Evolutionary conservation across 2,888 invertebrate species (phyloP).

Genomic region (Amiota mariae): DNA sequence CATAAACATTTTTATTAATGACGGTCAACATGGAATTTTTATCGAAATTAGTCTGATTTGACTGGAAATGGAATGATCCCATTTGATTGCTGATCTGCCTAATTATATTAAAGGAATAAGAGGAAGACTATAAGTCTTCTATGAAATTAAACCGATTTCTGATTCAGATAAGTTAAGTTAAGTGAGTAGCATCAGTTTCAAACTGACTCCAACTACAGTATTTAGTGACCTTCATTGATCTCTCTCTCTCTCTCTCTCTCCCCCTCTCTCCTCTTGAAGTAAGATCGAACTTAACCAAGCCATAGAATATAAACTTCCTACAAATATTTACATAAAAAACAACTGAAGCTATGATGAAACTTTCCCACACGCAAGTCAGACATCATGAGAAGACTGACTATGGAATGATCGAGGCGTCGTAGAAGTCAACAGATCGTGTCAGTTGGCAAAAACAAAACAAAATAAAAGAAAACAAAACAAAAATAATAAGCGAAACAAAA

Average conservation of each 20-base stretch:
- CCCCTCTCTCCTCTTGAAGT: too few species aligned
- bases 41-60: too few species aligned
- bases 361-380: constrained; percentile 38
- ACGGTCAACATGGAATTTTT: constrained; percentile 5
- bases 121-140: too few species aligned
- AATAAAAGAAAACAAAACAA: constrained; percentile 19
- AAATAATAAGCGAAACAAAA: background rate
- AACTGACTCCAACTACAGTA: too few species aligned
- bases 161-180: too few species aligned
- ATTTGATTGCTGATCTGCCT: too few species aligned
- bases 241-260: too few species aligned
- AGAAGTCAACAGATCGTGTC: constrained; percentile 40
- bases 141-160: too few species aligned
- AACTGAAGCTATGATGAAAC: constrained; percentile 10
- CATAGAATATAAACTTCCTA: background rate
- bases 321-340: constrained; percentile 11
- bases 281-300: background rate
- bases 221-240: too few species aligned
- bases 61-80: too few species aligned
- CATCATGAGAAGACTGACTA: constrained; percentile 3
- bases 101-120: too few species aligned
- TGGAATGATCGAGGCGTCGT: background rate
- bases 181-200: too few species aligned
- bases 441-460: background rate
- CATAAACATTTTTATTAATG: constrained; percentile 28